phyloP scores from a whole-genome alignment of 1,140 invertebrate genomes.

The Drosophila tropicalis region DNA sequence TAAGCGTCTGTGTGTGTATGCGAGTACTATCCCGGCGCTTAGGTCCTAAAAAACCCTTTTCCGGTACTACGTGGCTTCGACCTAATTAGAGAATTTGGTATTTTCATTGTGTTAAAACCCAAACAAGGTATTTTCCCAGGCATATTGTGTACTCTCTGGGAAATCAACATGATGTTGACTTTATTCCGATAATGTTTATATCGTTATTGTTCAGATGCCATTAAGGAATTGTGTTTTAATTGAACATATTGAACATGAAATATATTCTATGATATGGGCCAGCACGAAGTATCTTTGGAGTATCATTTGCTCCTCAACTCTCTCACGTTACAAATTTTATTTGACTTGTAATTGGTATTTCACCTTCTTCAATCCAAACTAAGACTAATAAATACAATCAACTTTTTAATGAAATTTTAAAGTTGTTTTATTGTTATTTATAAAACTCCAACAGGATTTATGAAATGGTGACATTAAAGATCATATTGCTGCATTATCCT shows the following conservation, averaged over 20 bases:
- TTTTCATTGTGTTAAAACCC: conserved; percentile 82
- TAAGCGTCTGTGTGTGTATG: background rate
- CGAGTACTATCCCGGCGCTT: conserved; percentile 70
- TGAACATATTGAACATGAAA: background rate
- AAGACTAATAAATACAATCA: no score
- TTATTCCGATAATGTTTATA: conserved; percentile 19
- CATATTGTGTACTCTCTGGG: conserved; percentile 49
- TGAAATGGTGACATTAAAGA: no score
- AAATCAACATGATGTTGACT: conserved; percentile 54
- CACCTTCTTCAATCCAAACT: no score
- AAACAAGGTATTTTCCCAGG: conserved; percentile 70
- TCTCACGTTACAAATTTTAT: no score
- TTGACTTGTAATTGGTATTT: no score
- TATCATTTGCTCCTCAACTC: no score
- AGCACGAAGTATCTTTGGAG: no score
- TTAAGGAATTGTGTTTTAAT: background rate
- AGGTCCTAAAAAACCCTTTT: conserved; percentile 80
- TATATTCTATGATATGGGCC: no score
- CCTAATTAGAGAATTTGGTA: conserved; percentile 77
- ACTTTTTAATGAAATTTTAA: no score
- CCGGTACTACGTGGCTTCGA: conserved; percentile 61
- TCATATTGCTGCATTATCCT: conserved; percentile 5
- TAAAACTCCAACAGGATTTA: no score
- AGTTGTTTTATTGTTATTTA: no score
- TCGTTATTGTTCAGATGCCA: no score